phyloP scores from a whole-genome alignment of 2,888 invertebrate species.

The Macrosoma leucophasiata region DNA sequence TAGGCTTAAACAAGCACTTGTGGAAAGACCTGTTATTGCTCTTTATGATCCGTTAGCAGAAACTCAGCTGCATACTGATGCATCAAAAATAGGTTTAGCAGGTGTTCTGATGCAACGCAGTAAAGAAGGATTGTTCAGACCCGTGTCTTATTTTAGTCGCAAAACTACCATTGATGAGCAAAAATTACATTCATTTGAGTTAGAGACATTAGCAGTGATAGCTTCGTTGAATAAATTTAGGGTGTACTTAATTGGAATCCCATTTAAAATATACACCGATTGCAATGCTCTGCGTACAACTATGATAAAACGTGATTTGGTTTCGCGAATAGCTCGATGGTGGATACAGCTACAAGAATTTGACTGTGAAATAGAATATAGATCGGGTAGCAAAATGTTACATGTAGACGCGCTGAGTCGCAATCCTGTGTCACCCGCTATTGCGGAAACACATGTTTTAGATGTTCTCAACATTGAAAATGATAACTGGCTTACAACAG shows the following conservation, averaged over 20 bases:
- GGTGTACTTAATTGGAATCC: constrained; percentile 28
- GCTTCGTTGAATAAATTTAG: constrained; percentile 29
- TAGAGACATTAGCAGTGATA: constrained; percentile 29
- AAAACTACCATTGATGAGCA: constrained; percentile 24
- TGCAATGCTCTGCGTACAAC: constrained; percentile 32
- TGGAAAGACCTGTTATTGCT: constrained; percentile 29
- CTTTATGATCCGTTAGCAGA: constrained; percentile 30
- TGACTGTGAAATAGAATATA: constrained; percentile 33
- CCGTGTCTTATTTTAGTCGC: constrained; percentile 27
- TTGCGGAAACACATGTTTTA: too few species aligned
- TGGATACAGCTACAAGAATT: constrained; percentile 33
- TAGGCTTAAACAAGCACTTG: too few species aligned
- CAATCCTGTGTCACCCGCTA: constrained; percentile 8
- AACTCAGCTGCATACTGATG: constrained; percentile 37
- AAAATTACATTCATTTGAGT: constrained; percentile 25
- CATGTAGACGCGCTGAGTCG: constrained; percentile 33
- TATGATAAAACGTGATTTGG: constrained; percentile 29
- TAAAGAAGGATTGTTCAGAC: constrained; percentile 13
- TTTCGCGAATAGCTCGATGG: constrained; percentile 35
- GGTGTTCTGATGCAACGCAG: constrained; percentile 31
- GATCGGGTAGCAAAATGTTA: constrained; percentile 29
- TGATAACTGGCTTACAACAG: too few species aligned
- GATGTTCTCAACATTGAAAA: too few species aligned
- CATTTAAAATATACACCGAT: constrained; percentile 27
- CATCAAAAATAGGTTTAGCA: constrained; percentile 31